Conservation (phyloP, 2,888 invertebrate species). For the Drosophila meridiana region DNA sequence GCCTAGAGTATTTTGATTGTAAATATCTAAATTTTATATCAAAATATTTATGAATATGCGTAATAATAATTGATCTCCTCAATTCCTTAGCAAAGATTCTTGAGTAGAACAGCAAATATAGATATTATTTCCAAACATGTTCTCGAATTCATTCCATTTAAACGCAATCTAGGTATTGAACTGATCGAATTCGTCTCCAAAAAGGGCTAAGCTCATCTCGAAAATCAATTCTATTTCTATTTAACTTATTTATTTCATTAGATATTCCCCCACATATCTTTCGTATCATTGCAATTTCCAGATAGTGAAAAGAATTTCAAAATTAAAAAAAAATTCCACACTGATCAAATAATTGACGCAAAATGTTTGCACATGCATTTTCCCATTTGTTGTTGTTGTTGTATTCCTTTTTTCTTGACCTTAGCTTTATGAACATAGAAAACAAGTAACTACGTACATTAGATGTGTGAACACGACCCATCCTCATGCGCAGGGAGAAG, state of each 20-base stretch:
- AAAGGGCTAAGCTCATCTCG: not conserved
- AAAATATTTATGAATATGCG: not conserved
- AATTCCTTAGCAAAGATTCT: not conserved
- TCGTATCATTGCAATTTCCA: not conserved
- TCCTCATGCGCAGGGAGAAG: conserved; percentile 50
- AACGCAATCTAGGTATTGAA: not conserved
- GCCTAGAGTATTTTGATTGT: not conserved
- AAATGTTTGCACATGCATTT: conserved; percentile 59
- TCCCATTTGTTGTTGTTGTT: conserved; percentile 26
- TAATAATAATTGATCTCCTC: not conserved
- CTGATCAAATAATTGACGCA: conserved; percentile 71
- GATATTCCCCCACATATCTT: not conserved
- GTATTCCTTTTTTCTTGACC: conserved; percentile 50
- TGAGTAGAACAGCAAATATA: not conserved
- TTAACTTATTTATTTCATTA: not conserved
- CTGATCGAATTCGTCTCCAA: not conserved
- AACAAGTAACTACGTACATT: conserved; percentile 70
- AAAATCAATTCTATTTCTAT: not conserved
- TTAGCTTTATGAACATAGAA: conserved; percentile 69
- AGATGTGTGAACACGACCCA: conserved; percentile 73
- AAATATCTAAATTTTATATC: not conserved
- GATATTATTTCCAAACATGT: not conserved
- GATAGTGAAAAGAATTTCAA: not conserved
- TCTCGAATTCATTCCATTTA: not conserved
- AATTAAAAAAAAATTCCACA: conserved; percentile 35